Evolutionary conservation across 2,888 invertebrate species (phyloP).

Genomic region (Leucoma salicis): DNA sequence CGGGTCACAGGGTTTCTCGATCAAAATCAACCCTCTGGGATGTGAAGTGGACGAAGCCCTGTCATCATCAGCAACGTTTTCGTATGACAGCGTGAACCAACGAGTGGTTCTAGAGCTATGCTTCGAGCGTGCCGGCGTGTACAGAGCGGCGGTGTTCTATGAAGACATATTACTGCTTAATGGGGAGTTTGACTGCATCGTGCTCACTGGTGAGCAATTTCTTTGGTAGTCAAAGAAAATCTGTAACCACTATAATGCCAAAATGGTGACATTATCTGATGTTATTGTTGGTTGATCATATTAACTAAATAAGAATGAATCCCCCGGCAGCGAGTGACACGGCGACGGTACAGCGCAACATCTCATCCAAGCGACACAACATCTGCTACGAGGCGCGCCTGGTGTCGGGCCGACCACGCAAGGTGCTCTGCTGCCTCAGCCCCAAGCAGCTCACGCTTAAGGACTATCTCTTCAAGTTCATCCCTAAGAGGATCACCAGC

Average conservation of each 20-base stretch:
- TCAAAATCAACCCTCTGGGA: constrained; percentile 83
- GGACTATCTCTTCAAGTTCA: constrained; percentile 95
- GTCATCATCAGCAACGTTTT: constrained; percentile 82
- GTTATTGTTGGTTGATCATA: no score
- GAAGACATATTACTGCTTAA: constrained; percentile 89
- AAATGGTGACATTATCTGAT: no score
- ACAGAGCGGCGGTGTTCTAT: constrained; percentile 90
- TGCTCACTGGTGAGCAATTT: constrained; percentile 90
- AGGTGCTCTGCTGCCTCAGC: constrained; percentile 94
- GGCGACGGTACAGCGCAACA: constrained; percentile 92
- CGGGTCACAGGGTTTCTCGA: constrained; percentile 84
- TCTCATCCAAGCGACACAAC: constrained; percentile 91
- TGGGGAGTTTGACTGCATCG: constrained; percentile 95
- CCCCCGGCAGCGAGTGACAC: constrained; percentile 79
- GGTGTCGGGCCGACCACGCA: constrained; percentile 86
- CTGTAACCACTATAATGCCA: no score
- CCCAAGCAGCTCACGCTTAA: constrained; percentile 95
- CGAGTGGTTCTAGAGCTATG: constrained; percentile 89
- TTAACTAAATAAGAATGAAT: no score
- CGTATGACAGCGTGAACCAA: constrained; percentile 90
- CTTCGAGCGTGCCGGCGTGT: constrained; percentile 91
- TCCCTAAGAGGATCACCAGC: constrained; percentile 94
- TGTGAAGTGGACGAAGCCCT: constrained; percentile 78
- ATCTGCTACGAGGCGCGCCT: constrained; percentile 91
- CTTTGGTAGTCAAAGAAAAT: no score